Percentiles rank a stretch among this genome's conserved stretches.
phyloP scores from a whole-genome alignment of 2,113 vertebrate species.

The Sylvilagus bachmani region DNA sequence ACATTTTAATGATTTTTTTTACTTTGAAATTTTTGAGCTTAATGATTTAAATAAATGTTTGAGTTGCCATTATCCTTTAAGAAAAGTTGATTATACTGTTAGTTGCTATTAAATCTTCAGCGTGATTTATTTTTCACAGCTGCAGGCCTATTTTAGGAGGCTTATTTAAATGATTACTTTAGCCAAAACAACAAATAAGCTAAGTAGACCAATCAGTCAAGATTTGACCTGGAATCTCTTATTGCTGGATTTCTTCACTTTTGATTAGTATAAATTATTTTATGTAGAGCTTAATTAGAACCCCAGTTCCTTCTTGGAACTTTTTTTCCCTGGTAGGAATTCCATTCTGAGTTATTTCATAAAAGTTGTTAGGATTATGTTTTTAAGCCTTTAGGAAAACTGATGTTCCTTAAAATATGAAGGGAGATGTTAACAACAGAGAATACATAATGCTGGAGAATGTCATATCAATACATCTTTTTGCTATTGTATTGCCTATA shows the following conservation, averaged over 20 bases:
- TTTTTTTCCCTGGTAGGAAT: background rate
- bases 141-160: conserved; percentile 61
- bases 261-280: conserved; percentile 50
- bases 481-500: background rate
- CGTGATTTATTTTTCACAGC: conserved; percentile 65
- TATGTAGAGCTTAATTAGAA: background rate
- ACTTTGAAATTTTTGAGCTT: conserved; percentile 55
- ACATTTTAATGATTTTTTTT: conserved; percentile 44
- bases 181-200: conserved; percentile 52
- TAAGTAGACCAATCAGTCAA: conserved; percentile 37
- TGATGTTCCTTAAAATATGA: conserved; percentile 43
- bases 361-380: background rate
- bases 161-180: conserved; percentile 35
- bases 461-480: background rate
- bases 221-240: background rate
- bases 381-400: background rate
- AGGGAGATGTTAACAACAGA: background rate
- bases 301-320: background rate
- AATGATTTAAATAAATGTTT: conserved; percentile 60
- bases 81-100: conserved; percentile 23
- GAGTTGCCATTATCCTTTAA: conserved; percentile 7
- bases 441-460: background rate
- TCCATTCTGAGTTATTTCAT: conserved; percentile 3
- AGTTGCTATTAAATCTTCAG: conserved; percentile 26
- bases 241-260: conserved; percentile 31